Base-by-base conservation (phyloP, 2,797 vertebrate genomes). In the Alauda arvensis region DNA sequence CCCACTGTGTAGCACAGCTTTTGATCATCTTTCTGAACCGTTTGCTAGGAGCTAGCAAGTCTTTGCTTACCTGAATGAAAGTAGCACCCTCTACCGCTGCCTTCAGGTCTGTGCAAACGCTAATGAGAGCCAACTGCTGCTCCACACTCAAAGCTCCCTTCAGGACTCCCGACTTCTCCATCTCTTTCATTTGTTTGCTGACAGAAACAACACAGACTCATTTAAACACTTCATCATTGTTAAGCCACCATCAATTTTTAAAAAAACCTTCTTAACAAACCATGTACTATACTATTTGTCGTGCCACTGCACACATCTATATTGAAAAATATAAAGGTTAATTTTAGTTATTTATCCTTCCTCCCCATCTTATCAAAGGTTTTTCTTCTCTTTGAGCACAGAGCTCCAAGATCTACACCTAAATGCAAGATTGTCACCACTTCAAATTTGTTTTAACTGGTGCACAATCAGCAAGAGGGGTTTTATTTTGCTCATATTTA, bases 21-120 rank as follows among this genome's bases (percentile, higher is more conserved):
- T 62, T 21, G 4, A 80, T 53, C 24, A 24, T 18, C 33, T 71
- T 62, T n/a, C 42, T 53, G 7, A 77, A 37, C 11, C 7, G 6
- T 40, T 62, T 56, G 31, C 45, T 17, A 49, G 12, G 15, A 69
- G 34, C 2, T 62, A 37, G 13, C 33, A 51, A 24, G 59, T 59
- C 72, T 83, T 65, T 49, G 83, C 97, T 97, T 96, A 98, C 99
- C 98, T 99, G 99, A 91, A 99, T 96, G 94, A 98, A 98, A 94
- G 98, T 95, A 84, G 98, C 97, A 77, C 98, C 98, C 96, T 99
- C 98, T 97, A 98, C 94, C 51, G 98, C 98, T 68, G 94, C 94
- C 40, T 96, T 93, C 56, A 99, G 93, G 90, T 98, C 97, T 29
- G 96, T 96, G n/a, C 97, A 97, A 31, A 96, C 85, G 59, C 97